Conservation (phyloP, 2,113 vertebrate species). For the Pterocles gutturalis region DNA sequence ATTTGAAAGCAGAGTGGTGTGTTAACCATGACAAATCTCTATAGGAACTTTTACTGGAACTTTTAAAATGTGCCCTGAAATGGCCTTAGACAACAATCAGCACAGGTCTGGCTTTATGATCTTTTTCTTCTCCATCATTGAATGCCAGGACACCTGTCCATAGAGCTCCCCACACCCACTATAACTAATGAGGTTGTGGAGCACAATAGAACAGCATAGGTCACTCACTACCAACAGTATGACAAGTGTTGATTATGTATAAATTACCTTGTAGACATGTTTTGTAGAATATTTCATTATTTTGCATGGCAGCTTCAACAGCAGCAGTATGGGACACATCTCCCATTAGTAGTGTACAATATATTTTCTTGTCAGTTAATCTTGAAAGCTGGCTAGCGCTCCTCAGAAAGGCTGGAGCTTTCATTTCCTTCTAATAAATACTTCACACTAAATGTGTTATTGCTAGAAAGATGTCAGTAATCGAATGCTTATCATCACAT, state of each 20-base stretch:
- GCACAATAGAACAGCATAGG: conserved; percentile 27
- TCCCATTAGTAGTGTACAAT: conserved; percentile 59
- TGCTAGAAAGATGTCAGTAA: conserved; percentile 40
- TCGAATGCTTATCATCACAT: conserved; percentile 31
- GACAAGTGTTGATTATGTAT: conserved; percentile 34
- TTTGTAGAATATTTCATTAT: conserved; percentile 72
- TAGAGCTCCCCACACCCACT: neutral
- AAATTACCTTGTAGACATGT: conserved; percentile 57
- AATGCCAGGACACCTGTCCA: conserved; percentile 64
- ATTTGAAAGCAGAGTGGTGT: neutral
- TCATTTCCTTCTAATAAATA: conserved; percentile 72
- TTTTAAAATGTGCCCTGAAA: conserved; percentile 63
- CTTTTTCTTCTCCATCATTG: conserved; percentile 50
- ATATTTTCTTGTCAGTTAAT: conserved; percentile 75
- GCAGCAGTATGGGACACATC: conserved; percentile 21
- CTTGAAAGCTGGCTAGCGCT: conserved; percentile 40
- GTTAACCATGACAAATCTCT: conserved; percentile 50
- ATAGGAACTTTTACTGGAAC: neutral
- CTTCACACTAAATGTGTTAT: conserved; percentile 51
- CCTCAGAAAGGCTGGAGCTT: conserved; percentile 50
- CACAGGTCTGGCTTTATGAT: conserved; percentile 38
- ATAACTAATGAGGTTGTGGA: conserved; percentile 68
- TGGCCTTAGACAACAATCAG: conserved; percentile 60
- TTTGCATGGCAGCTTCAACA: conserved; percentile 54
- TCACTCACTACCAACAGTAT: conserved; percentile 53